Conservation (phyloP, 1,140 invertebrate species). For the Dendroctonus ponderosae region DNA sequence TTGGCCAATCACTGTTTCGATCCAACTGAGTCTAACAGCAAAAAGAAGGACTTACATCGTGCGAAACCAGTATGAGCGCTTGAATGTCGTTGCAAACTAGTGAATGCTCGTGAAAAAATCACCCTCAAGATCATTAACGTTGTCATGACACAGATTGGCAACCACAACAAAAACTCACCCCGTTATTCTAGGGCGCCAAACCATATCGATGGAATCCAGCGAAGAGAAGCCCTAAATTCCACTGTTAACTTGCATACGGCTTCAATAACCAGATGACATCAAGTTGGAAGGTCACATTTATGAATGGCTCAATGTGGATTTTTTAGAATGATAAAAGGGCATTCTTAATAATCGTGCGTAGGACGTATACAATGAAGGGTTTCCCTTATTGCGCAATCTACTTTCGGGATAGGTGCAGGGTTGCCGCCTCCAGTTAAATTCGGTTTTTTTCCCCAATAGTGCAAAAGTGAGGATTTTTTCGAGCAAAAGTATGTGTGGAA, state of each 20-base stretch:
- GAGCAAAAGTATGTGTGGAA: not conserved
- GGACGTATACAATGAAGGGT: slow-evolving; percentile 14
- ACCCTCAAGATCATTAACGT: too few relatives aligned
- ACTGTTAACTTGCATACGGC: not conserved
- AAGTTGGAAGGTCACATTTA: too few relatives aligned
- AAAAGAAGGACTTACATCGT: too few relatives aligned
- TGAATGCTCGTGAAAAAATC: too few relatives aligned
- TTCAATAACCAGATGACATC: too few relatives aligned
- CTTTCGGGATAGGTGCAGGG: too few relatives aligned
- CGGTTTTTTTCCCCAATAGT: too few relatives aligned
- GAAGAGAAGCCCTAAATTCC: not conserved
- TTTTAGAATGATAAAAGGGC: slow-evolving; percentile 25
- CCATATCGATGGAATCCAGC: slow-evolving; percentile 10
- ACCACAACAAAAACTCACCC: slow-evolving; percentile 34
- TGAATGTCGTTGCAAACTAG: too few relatives aligned
- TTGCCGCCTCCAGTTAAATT: too few relatives aligned
- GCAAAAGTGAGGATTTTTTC: not conserved
- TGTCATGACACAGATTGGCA: slow-evolving; percentile 18
- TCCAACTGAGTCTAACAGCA: too few relatives aligned
- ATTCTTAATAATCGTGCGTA: slow-evolving; percentile 29
- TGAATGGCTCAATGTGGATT: not conserved
- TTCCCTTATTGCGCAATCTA: slow-evolving; percentile 27
- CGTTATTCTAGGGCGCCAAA: slow-evolving; percentile 23
- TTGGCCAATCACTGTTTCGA: too few relatives aligned
- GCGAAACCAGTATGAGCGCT: too few relatives aligned